These are phyloP conservation scores for Odontamblyopus lacepedii DNA, from an alignment of 2,797 vertebrate species.

Conservation along the genomic window DNA sequence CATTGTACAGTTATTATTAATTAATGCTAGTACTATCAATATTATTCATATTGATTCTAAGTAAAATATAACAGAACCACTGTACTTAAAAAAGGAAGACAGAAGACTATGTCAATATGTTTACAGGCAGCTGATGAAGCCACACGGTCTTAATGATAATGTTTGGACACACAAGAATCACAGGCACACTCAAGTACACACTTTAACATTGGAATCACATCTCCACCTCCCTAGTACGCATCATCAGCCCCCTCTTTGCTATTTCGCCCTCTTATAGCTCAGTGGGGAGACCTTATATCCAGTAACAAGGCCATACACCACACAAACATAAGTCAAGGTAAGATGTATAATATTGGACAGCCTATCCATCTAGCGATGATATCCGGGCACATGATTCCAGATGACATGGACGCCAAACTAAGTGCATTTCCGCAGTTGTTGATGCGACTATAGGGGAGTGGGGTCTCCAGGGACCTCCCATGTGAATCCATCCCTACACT, in stretches of 20 bases:
- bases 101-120: slow-evolving; percentile 21
- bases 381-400: slow-evolving; percentile 42
- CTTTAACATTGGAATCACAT: slow-evolving; percentile 33
- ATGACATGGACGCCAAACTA: slow-evolving; percentile 52
- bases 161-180: slow-evolving; percentile 22
- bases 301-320: slow-evolving; percentile 32
- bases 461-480: slow-evolving; percentile 54
- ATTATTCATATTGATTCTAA: neutral
- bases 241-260: slow-evolving; percentile 45
- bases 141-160: slow-evolving; percentile 36
- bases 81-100: neutral
- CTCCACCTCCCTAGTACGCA: slow-evolving; percentile 49
- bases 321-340: slow-evolving; percentile 34
- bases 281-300: slow-evolving; percentile 46
- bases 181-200: slow-evolving; percentile 29
- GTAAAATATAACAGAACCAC: neutral
- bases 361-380: slow-evolving; percentile 16
- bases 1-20: neutral
- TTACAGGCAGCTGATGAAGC: slow-evolving; percentile 44
- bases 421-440: slow-evolving; percentile 65
- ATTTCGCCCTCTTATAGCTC: slow-evolving; percentile 51
- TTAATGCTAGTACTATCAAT: neutral
- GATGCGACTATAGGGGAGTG: slow-evolving; percentile 66
- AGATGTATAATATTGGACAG: slow-evolving; percentile 24
- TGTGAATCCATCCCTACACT: slow-evolving; percentile 54